Evolutionary conservation across 2,797 vertebrate species (phyloP).

Genomic region (Hemitrygon akajei): DNA sequence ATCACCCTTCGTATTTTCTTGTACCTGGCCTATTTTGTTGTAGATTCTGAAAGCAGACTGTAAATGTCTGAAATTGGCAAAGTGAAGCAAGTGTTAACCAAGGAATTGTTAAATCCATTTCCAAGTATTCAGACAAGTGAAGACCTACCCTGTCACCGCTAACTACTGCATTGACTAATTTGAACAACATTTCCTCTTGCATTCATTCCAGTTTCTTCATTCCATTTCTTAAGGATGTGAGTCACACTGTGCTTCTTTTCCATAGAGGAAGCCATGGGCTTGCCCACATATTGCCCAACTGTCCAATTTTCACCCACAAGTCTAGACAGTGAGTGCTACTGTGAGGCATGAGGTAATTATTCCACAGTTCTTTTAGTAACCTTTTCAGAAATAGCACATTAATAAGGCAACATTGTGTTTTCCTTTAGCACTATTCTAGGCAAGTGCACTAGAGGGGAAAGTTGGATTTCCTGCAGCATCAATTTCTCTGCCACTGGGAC

Average conservation of each 20-base stretch:
- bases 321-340: not conserved
- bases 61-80: not conserved
- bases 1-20: too few relatives aligned
- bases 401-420: not conserved
- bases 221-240: not conserved
- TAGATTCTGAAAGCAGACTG: not conserved
- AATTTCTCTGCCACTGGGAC: not conserved
- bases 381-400: not conserved
- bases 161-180: too few relatives aligned
- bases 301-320: not conserved
- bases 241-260: not conserved
- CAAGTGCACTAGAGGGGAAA: not conserved
- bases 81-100: not conserved
- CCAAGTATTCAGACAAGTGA: not conserved
- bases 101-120: not conserved
- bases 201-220: not conserved
- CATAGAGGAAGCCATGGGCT: not conserved
- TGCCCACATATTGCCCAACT: not conserved
- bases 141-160: not conserved
- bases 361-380: not conserved
- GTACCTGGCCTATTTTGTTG: not conserved
- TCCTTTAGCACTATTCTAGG: not conserved
- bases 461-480: constrained; percentile 19
- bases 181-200: not conserved
- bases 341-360: not conserved